Evolutionary conservation across 2,888 invertebrate genomes (phyloP), one percentile per base, ranked within the genome.

Genomic region (Xanthia icteritia): DNA sequence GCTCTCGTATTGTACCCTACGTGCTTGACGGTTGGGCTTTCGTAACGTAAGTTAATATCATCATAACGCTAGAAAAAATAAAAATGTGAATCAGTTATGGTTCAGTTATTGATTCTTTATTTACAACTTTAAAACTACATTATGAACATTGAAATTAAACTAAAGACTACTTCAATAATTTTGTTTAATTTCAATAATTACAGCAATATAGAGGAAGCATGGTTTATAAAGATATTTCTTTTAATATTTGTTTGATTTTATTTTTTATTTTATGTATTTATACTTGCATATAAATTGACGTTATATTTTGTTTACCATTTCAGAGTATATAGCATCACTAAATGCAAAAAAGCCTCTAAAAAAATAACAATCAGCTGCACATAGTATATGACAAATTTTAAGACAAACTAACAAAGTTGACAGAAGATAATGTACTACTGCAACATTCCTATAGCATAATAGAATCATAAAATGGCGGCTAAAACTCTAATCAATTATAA

Each of bases 251-350:
- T 60, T 65, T 68, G 4, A n/a, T 61, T 83, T 79, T 54, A n/a
- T n/a, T n/a, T 13, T 6, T 83, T 76, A 51, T 56, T 45, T 20
- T 77, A 70, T 78, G 39, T 70, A 80, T 45, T 31, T 45, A 23
- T 79, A 51, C 27, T 65, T 60, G n/a, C 39, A 63, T 86, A 27
- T 75, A 70, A 78, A 82, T 86, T 84, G 72, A 82, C 66, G 68
- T 78, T 76, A 83, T 84, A 92, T 95, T 94, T 92, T 94, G 91
- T 96, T 96, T 96, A 92, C 94, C 91, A 85, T 96, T 96, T 96
- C 96, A 96, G 96, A 96, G 86, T 96, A 94, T 94, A 93, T 95
- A 94, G 92, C 94, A 89, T 95, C 96, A 92, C 92, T 96, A 95
- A 82, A 82, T 82, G 82, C 85, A 81, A 96, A 95, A 92, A 95